phyloP scores from a whole-genome alignment of 1,140 invertebrate species.

The Papilio aristodemus region DNA sequence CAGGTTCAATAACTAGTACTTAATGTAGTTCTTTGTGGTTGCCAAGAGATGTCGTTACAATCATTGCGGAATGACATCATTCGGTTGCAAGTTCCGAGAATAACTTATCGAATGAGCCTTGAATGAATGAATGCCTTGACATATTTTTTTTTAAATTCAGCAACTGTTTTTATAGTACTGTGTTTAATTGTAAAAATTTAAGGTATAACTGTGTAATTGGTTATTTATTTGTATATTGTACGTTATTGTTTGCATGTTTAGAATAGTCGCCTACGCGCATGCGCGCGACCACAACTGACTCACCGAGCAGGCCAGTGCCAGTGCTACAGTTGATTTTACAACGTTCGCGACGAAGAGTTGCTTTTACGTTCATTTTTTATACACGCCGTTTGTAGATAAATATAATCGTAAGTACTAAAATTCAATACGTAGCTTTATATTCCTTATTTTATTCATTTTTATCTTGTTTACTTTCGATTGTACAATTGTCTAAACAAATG shows the following conservation, averaged over 20 bases:
- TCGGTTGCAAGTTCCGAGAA: slow-evolving; percentile 13
- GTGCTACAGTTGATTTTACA: slow-evolving; percentile 22
- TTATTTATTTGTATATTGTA: slow-evolving; percentile 2
- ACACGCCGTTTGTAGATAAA: slow-evolving; percentile 17
- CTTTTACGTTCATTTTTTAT: slow-evolving; percentile 9
- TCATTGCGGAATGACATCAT: slow-evolving; percentile 24
- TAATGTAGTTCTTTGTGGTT: neutral
- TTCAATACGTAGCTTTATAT: neutral
- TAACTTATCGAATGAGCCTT: slow-evolving; percentile 18
- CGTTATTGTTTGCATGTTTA: neutral
- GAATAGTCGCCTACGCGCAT: slow-evolving; percentile 28
- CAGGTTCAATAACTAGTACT: neutral
- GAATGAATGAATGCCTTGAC: slow-evolving; percentile 8
- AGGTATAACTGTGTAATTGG: neutral
- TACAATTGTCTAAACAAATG: neutral
- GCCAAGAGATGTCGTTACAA: slow-evolving; percentile 12
- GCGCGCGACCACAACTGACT: slow-evolving; percentile 27
- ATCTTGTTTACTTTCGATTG: neutral
- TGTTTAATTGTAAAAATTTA: neutral
- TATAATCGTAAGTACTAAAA: slow-evolving; percentile 12
- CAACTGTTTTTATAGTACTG: neutral
- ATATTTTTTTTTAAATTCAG: slow-evolving; percentile 18
- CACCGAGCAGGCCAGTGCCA: neutral
- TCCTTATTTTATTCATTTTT: neutral
- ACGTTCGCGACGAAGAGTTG: slow-evolving; percentile 11